Conservation (phyloP, 2,113 vertebrate species). For the Pelobates fuscus region DNA sequence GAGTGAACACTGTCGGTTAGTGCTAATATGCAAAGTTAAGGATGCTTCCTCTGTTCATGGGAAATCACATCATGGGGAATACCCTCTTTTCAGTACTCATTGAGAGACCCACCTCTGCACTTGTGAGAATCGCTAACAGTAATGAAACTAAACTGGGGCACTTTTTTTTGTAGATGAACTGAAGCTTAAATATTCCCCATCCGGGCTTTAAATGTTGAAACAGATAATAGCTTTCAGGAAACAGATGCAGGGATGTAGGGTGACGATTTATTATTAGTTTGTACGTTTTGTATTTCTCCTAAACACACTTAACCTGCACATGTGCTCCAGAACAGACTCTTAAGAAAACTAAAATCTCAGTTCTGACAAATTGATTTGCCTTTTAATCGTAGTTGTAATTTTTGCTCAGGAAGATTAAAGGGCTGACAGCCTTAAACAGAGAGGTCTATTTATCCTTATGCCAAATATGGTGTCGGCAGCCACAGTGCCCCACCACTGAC, state of each 20-base stretch:
- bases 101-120: neutral
- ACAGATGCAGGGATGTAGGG: conserved; percentile 41
- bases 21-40: neutral
- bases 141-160: conserved; percentile 24
- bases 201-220: conserved; percentile 41
- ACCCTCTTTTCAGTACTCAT: conserved; percentile 23
- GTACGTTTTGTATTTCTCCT: conserved; percentile 23
- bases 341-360: conserved; percentile 10
- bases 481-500: conserved; percentile 19
- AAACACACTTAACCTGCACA: conserved; percentile 27
- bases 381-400: conserved; percentile 33
- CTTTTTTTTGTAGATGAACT: conserved; percentile 15
- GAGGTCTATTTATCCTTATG: conserved; percentile 19
- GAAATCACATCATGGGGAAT: conserved; percentile 32
- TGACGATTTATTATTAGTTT: conserved; percentile 38
- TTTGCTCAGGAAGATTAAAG: conserved; percentile 32
- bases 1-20: neutral
- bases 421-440: neutral
- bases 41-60: neutral
- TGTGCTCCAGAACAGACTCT: conserved; percentile 1
- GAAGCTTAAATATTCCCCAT: conserved; percentile 35
- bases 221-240: conserved; percentile 41
- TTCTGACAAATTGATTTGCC: conserved; percentile 34
- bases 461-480: conserved; percentile 28
- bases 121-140: neutral